phyloP scores from a whole-genome alignment of 1,140 invertebrate genomes.

The Orchesella cincta region DNA sequence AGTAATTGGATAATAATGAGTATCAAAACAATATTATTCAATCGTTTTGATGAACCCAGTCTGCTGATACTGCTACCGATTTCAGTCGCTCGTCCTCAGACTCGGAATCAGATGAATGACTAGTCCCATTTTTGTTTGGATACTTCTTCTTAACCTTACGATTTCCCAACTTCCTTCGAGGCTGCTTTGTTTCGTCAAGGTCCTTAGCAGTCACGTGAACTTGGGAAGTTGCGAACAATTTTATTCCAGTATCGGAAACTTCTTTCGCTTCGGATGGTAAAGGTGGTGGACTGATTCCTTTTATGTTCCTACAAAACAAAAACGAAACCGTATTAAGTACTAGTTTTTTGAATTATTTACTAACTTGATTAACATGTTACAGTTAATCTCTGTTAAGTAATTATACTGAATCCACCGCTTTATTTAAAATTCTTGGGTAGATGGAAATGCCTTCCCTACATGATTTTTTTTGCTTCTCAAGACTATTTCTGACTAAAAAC shows the following conservation, averaged over 20 bases:
- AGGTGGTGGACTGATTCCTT: neutral
- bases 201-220: neutral
- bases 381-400: no score
- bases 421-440: no score
- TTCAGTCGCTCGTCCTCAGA: neutral
- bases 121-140: constrained; percentile 21
- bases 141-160: constrained; percentile 35
- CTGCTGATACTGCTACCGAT: constrained; percentile 40
- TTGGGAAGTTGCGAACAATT: constrained; percentile 37
- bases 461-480: no score
- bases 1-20: no score
- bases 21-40: neutral
- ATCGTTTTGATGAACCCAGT: constrained; percentile 38
- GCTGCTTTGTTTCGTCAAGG: neutral
- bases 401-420: no score
- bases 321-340: no score
- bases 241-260: constrained; percentile 43
- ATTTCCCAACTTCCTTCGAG: constrained; percentile 2
- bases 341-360: no score
- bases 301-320: no score
- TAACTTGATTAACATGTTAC: no score
- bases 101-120: neutral
- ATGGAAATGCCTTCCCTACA: no score
- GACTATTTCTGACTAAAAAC: no score
- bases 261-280: neutral